Percentiles rank a stretch among this genome's conserved stretches.
phyloP scores from a whole-genome alignment of 2,888 invertebrate genomes.

The Pyrrhia umbra region DNA sequence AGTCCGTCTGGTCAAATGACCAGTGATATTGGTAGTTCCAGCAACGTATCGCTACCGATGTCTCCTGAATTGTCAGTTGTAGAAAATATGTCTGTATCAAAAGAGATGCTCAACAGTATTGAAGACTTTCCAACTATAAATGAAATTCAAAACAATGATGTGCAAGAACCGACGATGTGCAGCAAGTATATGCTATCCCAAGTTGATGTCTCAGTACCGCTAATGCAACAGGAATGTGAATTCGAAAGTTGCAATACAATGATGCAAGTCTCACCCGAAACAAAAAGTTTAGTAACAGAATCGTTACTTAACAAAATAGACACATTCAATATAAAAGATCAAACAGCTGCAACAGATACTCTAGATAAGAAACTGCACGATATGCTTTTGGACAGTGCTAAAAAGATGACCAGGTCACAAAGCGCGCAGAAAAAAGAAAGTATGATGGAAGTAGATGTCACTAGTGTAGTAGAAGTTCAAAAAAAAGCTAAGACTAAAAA shows the following conservation, averaged over 20 bases:
- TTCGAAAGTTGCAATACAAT: slow-evolving; percentile 61
- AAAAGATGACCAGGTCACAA: slow-evolving; percentile 66
- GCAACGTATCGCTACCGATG: slow-evolving; percentile 77
- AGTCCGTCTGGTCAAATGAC: slow-evolving; percentile 33
- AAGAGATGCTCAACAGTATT: slow-evolving; percentile 66
- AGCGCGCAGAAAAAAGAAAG: slow-evolving; percentile 46
- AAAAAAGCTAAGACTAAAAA: slow-evolving; percentile 66
- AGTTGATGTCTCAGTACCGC: slow-evolving; percentile 76
- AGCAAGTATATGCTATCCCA: slow-evolving; percentile 73
- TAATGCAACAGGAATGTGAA: slow-evolving; percentile 79
- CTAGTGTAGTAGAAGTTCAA: slow-evolving; percentile 29
- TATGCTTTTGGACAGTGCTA: slow-evolving; percentile 81
- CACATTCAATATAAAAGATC: slow-evolving; percentile 71
- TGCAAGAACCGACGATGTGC: slow-evolving; percentile 45
- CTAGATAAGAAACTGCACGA: slow-evolving; percentile 76
- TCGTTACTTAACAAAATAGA: slow-evolving; percentile 72
- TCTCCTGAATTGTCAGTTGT: slow-evolving; percentile 86
- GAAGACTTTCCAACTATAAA: slow-evolving; percentile 69
- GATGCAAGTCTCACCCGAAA: slow-evolving; percentile 42
- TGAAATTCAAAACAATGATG: slow-evolving; percentile 65
- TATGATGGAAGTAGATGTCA: slow-evolving; percentile 61
- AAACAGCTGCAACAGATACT: slow-evolving; percentile 72
- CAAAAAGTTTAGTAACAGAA: slow-evolving; percentile 65
- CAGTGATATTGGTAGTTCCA: slow-evolving; percentile 71
- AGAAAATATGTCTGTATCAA: slow-evolving; percentile 80